A percentile compares a stretch with the other conserved stretches of the same genome.
Evolutionary conservation across 2,888 invertebrate genomes (phyloP).

Genomic region (Pollenia griseotomentosa): DNA sequence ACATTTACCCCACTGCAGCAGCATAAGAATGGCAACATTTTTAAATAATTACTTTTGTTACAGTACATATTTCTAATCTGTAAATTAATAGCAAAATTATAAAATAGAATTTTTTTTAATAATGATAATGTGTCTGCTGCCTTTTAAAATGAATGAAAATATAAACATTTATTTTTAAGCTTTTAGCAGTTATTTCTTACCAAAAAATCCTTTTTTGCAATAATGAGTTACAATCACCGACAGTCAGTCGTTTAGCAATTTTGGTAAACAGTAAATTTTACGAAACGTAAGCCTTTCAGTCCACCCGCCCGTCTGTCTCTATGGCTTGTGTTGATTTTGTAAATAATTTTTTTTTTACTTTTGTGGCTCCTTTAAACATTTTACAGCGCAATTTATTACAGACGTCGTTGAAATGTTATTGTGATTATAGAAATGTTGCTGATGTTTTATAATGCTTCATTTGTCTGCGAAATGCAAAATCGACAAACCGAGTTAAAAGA

Average conservation of each 20-base stretch:
- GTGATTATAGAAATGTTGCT: slow-evolving; percentile 72
- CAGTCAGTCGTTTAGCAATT: slow-evolving; percentile 23
- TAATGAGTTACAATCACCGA: slow-evolving; percentile 57
- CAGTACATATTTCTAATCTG: slow-evolving; percentile 45
- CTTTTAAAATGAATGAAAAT: slow-evolving; percentile 5
- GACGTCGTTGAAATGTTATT: slow-evolving; percentile 67
- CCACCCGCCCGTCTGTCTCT: background rate
- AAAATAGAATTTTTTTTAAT: slow-evolving; percentile 59
- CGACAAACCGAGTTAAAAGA: slow-evolving; percentile 48
- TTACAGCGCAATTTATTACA: slow-evolving; percentile 68
- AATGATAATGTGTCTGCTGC: slow-evolving; percentile 67
- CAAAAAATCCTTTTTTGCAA: slow-evolving; percentile 50
- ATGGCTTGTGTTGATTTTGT: slow-evolving; percentile 26
- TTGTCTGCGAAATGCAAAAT: slow-evolving; percentile 65
- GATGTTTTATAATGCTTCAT: slow-evolving; percentile 72
- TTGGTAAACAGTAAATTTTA: slow-evolving; percentile 20
- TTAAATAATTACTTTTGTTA: slow-evolving; percentile 31
- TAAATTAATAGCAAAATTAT: slow-evolving; percentile 42
- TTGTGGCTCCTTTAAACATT: slow-evolving; percentile 33
- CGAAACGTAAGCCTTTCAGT: background rate
- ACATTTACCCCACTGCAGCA: background rate
- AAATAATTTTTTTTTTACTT: slow-evolving; percentile 42
- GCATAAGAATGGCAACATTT: background rate
- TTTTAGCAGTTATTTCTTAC: slow-evolving; percentile 31
- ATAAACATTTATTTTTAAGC: slow-evolving; percentile 15